Evolutionary conservation across 2,888 invertebrate genomes (phyloP).

Genomic region (Amiota minor): DNA sequence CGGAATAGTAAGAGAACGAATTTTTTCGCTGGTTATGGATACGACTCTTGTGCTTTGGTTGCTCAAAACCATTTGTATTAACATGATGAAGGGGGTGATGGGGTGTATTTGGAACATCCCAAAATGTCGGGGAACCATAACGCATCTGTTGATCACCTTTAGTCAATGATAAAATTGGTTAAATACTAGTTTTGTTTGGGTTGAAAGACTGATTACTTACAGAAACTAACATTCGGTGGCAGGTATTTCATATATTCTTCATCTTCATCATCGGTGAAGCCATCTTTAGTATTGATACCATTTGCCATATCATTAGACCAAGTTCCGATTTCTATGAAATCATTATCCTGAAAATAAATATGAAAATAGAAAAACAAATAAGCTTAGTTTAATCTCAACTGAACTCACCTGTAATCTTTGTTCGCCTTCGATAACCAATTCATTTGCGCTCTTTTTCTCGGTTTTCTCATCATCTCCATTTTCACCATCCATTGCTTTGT

Average conservation of each 20-base stretch:
- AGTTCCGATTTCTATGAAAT: slow-evolving; percentile 87
- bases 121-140: slow-evolving; percentile 73
- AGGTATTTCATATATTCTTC: slow-evolving; percentile 76
- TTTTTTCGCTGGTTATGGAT: slow-evolving; percentile 29
- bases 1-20: slow-evolving; percentile 69
- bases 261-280: slow-evolving; percentile 70
- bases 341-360: slow-evolving; percentile 66
- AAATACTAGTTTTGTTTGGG: neutral
- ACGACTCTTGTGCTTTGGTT: slow-evolving; percentile 13
- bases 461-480: slow-evolving; percentile 59
- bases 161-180: neutral
- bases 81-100: neutral
- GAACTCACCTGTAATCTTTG: slow-evolving; percentile 61
- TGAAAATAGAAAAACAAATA: neutral
- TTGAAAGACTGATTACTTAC: slow-evolving; percentile 70
- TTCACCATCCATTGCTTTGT: slow-evolving; percentile 58
- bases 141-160: slow-evolving; percentile 71
- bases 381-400: neutral
- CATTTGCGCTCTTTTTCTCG: slow-evolving; percentile 72
- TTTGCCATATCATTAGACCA: slow-evolving; percentile 94
- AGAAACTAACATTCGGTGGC: slow-evolving; percentile 80
- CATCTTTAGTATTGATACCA: slow-evolving; percentile 58
- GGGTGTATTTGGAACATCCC: slow-evolving; percentile 62
- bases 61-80: slow-evolving; percentile 32
- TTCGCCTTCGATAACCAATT: slow-evolving; percentile 70